Conservation (phyloP, 1,140 invertebrate species). For the Calliphora vicina region DNA sequence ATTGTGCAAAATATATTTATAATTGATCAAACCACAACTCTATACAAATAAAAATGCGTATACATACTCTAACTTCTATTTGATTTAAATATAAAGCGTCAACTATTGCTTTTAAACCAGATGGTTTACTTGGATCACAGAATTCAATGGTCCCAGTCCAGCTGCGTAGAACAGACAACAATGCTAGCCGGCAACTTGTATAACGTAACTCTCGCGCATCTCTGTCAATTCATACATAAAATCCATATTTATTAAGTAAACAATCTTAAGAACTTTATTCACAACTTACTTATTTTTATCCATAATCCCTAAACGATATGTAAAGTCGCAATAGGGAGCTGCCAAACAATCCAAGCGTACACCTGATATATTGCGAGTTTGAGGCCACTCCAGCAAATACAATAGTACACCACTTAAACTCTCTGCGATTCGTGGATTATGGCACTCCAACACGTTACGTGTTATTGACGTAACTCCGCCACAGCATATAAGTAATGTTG, state of each 20-base stretch:
- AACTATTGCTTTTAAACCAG: constrained; percentile 82
- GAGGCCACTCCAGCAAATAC: constrained; percentile 85
- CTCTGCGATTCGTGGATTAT: constrained; percentile 81
- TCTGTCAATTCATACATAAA: constrained; percentile 61
- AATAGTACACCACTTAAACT: constrained; percentile 87
- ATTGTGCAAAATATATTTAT: constrained; percentile 41
- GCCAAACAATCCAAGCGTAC: constrained; percentile 84
- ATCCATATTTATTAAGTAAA: too few relatives aligned
- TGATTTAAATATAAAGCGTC: constrained; percentile 88
- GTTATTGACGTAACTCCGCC: constrained; percentile 85
- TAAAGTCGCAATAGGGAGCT: constrained; percentile 92
- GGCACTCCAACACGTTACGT: constrained; percentile 81
- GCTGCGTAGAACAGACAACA: constrained; percentile 85
- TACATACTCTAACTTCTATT: constrained; percentile 83
- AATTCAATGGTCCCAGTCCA: constrained; percentile 90
- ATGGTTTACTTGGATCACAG: constrained; percentile 76
- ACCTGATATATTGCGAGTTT: constrained; percentile 76
- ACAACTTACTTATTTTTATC: constrained; percentile 67
- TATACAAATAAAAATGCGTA: neutral
- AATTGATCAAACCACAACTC: neutral
- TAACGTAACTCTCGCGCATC: constrained; percentile 85
- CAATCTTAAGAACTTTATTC: too few relatives aligned
- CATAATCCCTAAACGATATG: constrained; percentile 73
- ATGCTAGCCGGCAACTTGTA: constrained; percentile 81
- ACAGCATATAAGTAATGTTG: constrained; percentile 79